Evolutionary conservation across 2,888 invertebrate genomes (phyloP).

Genomic region (Stomorhina lunata): DNA sequence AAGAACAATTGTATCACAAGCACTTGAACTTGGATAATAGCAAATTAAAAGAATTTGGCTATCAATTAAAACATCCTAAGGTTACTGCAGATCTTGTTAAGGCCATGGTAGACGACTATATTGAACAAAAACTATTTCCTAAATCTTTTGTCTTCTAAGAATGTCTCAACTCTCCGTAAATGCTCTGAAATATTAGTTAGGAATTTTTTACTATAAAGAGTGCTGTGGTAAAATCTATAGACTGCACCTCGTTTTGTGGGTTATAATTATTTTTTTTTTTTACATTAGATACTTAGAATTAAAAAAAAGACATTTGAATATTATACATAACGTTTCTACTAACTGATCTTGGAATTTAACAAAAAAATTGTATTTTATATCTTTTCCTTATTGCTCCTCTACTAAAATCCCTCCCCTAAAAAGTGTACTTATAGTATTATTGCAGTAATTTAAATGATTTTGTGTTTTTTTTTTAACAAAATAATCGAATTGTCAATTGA

Average conservation of each 20-base stretch:
- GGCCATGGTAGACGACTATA: slow-evolving; percentile 90
- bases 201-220: slow-evolving; percentile 13
- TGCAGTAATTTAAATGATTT: slow-evolving; percentile 47
- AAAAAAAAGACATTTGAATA: slow-evolving; percentile 26
- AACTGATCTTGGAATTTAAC: too few species aligned
- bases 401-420: slow-evolving; percentile 43
- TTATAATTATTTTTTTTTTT: slow-evolving; percentile 17
- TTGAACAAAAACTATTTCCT: slow-evolving; percentile 91
- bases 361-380: not conserved
- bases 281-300: not conserved
- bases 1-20: slow-evolving; percentile 89
- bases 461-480: slow-evolving; percentile 38
- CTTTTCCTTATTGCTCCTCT: not conserved
- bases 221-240: slow-evolving; percentile 57
- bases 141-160: slow-evolving; percentile 84
- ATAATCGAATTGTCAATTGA: slow-evolving; percentile 33
- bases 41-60: slow-evolving; percentile 83
- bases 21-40: slow-evolving; percentile 88
- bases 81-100: slow-evolving; percentile 84
- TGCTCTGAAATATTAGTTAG: not conserved
- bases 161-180: not conserved
- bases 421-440: slow-evolving; percentile 79
- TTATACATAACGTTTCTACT: not conserved
- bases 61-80: slow-evolving; percentile 83
- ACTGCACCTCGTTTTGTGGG: slow-evolving; percentile 53